These are phyloP conservation scores for Oncopodura yosiiana DNA, from an alignment of 1,140 invertebrate species.

Conservation along the genomic window DNA sequence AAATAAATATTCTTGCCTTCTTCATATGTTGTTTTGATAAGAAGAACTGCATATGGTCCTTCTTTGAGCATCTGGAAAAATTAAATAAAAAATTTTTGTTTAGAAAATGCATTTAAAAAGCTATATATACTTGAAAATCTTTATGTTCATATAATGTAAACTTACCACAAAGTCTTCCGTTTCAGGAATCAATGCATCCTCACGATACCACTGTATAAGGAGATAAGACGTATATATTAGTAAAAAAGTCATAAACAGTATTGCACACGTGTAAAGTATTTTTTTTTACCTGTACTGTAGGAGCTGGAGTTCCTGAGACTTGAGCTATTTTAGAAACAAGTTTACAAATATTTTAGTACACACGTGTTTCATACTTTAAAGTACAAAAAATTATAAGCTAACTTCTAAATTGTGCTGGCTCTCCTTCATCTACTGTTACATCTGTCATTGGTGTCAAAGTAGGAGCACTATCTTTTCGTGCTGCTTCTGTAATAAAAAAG, in stretches of 20 bases:
- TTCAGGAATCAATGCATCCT: constrained; percentile 77
- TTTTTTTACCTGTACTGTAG: too few relatives aligned
- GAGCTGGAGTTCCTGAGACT: constrained; percentile 67
- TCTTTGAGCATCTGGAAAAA: constrained; percentile 68
- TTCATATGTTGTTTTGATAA: constrained; percentile 84
- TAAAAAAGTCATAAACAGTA: too few relatives aligned
- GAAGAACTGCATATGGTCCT: constrained; percentile 73
- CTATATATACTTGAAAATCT: constrained; percentile 2
- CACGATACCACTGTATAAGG: constrained; percentile 86
- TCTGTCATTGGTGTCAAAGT: constrained; percentile 68
- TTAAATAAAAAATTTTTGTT: neutral
- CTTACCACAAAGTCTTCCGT: constrained; percentile 83
- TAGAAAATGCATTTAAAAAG: too few relatives aligned
- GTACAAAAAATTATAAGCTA: too few relatives aligned
- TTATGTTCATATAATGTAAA: constrained; percentile 10
- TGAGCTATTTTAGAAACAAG: too few relatives aligned
- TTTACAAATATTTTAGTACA: too few relatives aligned
- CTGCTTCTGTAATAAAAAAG: constrained; percentile 50
- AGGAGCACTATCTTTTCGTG: constrained; percentile 63
- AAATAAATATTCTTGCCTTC: too few relatives aligned
- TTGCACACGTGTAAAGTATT: too few relatives aligned
- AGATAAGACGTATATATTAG: too few relatives aligned
- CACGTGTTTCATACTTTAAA: too few relatives aligned
- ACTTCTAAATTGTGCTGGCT: constrained; percentile 74
- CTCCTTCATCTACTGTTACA: constrained; percentile 70